These are phyloP conservation scores for Melipona bicolor DNA, from an alignment of 2,888 invertebrate genomes.

Conservation along the genomic window DNA sequence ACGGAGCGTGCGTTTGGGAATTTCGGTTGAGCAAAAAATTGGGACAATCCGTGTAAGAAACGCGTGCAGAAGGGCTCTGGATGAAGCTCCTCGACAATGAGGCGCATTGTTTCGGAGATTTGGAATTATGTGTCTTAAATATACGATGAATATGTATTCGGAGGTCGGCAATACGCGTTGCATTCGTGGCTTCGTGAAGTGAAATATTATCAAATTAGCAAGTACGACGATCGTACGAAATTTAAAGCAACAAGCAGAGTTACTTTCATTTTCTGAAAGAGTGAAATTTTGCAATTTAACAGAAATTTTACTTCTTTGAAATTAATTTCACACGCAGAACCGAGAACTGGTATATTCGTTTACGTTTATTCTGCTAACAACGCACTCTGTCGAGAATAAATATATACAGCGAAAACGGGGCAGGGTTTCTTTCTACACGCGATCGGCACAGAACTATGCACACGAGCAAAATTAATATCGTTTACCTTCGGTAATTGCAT, in stretches of 20 bases:
- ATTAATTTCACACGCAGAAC: neutral
- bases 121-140: neutral
- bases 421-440: neutral
- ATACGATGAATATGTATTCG: neutral
- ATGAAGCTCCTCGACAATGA: neutral
- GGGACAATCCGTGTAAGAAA: neutral
- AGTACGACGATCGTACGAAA: neutral
- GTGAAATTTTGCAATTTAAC: neutral
- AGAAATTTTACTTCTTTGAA: neutral
- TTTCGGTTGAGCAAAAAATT: neutral
- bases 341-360: neutral
- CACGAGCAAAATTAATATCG: neutral
- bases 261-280: neutral
- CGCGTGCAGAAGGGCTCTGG: neutral
- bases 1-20: neutral
- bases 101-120: neutral
- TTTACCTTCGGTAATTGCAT: neutral
- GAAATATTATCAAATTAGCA: neutral
- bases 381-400: neutral
- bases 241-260: neutral
- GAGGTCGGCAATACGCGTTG: neutral
- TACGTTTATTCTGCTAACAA: neutral
- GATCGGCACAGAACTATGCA: neutral
- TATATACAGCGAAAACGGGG: too few relatives aligned
- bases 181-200: neutral